Evolutionary conservation across 2,888 invertebrate species (phyloP), one percentile per base, ranked within the genome.

Genomic region (Drosophila merina): DNA sequence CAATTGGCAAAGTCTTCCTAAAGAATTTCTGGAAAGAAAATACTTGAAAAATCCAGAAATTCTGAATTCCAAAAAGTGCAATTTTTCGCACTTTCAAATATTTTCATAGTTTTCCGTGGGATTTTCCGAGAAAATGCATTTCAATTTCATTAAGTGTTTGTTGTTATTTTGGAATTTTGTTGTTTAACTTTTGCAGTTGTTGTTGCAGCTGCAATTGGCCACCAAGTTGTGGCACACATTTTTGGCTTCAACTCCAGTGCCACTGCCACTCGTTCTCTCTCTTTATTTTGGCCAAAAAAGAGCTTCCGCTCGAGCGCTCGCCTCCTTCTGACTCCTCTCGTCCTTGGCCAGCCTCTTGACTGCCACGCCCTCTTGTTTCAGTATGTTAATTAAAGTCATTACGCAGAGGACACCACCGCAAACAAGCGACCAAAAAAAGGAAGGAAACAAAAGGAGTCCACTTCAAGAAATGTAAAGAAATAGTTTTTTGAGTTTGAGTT

Each of bases 331-430:
- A 1, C 31, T 3, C 31, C 9, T 31, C 8, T 10, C 10, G 9
- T 9, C n/a, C 36, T n/a, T 4, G 5, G 60, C 45, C 36, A n/a
- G 30, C 25, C 5, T 25, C 12, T 31, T 31, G 30, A 25, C 30
- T 12, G 30, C 60, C 60, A 47, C 59, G 45, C 47, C 60, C 59
- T 14, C 10, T 4, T 12, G 20, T 45, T 31, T 14, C 14, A 10
- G 73, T 54, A 81, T 81, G 81, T 81, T 84, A 84, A 80, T 80
- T 84, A 81, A 80, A 81, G 79, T 76, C 76, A 80, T 84, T 84
- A 80, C 56, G 60, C 60, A 57, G 49, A 84, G 76, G 76, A 71
- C 58, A 45, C 63, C 48, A 49, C 20, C 42, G 44, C 44, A 20
- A 44, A 25, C 44, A 44, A 25, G 44, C 25, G 10, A 20, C 42